Base-by-base conservation (phyloP, 2,888 invertebrate genomes). In the Scaptomyza cyrtandrae region DNA sequence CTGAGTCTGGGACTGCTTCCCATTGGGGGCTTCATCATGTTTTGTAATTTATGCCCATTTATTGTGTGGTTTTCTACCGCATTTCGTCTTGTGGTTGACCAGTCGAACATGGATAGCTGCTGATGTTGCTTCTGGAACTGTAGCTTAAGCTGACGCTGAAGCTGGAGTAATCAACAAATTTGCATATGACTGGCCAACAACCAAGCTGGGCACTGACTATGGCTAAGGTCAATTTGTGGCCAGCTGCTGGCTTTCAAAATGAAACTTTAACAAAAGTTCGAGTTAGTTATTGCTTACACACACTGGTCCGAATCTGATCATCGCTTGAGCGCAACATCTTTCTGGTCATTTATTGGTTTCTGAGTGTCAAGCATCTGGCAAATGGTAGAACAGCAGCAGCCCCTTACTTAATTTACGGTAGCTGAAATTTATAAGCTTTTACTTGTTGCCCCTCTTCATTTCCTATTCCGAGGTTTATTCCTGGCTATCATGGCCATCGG, bases 1-100 rank as follows among this genome's bases (percentile, higher is more conserved):
- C 5, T 58, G 41, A 4, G n/a, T 31, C 48, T 27, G 29, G 49
- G 29, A 39, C 59, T 33, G 33, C 33, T 53, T 57, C 41, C 69
- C 64, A 72, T 65, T 66, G 75, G 74, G 39, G 62, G 67, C 74
- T 78, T 60, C 75, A 78, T 75, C 85, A 77, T 81, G 82, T 84
- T 78, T 79, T 77, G 83, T 84, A 84, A 86, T 84, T 84, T 84
- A 84, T 84, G 83, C 87, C 87, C 83, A 84, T 84, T 84, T 83
- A 83, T 83, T 83, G 83, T 83, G 83, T 73, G 83, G 83, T 84
- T 84, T 80, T 68, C 83, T 83, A 80, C 82, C 81, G 80, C 81
- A 80, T 86, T 83, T 78, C 78, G 64, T 74, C 74, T 84, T 84
- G 86, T 86, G 82, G 82, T 82, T 82, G 76, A 65, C 71, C 72